These are phyloP conservation scores for Crenichthys baileyi DNA, from an alignment of 2,797 vertebrate genomes.

Conservation along the genomic window DNA sequence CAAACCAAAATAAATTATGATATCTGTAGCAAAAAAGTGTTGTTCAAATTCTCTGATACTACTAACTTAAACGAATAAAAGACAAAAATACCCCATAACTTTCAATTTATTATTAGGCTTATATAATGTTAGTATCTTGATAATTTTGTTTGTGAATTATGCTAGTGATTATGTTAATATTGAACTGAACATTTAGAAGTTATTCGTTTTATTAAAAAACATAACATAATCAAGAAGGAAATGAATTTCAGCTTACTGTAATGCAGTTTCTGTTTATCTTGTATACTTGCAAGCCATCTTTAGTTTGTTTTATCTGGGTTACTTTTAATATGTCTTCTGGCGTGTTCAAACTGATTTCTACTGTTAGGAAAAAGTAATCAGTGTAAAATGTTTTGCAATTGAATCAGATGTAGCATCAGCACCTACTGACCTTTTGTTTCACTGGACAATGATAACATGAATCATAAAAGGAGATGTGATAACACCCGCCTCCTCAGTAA, in stretches of 20 bases:
- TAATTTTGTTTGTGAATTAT: not conserved
- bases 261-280: not conserved
- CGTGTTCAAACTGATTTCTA: not conserved
- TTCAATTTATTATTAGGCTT: not conserved
- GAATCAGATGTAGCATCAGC: slow-evolving; percentile 24
- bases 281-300: not conserved
- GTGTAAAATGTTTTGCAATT: slow-evolving; percentile 18
- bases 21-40: not conserved
- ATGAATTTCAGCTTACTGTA: not conserved
- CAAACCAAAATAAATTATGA: not conserved
- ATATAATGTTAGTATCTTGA: not conserved
- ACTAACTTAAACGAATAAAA: not conserved
- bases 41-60: not conserved
- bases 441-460: slow-evolving; percentile 47
- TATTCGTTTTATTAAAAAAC: not conserved
- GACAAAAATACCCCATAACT: not conserved
- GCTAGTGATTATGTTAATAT: not conserved
- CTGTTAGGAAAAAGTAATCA: not conserved
- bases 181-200: not conserved
- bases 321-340: not conserved
- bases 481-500: slow-evolving; percentile 48
- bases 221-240: not conserved
- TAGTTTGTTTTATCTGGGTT: not conserved
- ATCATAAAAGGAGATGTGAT: slow-evolving; percentile 46
- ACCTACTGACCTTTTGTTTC: slow-evolving; percentile 47